Evolutionary conservation across 2,888 invertebrate species (phyloP).

Genomic region (Agrotis exclamationis): DNA sequence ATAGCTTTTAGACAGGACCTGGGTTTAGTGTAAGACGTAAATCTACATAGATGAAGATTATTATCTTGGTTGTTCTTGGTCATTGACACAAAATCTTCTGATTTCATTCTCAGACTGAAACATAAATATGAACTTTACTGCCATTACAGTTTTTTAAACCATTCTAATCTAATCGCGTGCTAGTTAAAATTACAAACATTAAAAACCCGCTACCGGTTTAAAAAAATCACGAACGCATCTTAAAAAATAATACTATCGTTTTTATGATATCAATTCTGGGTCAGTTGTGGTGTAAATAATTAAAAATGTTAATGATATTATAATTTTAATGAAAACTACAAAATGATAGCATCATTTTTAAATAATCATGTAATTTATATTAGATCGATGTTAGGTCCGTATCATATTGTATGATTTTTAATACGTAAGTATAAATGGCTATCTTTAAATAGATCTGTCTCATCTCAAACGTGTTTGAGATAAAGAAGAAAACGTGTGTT

Average conservation of each 20-base stretch:
- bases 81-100: neutral
- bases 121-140: neutral
- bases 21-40: no score
- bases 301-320: conserved; percentile 60
- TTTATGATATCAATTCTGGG: conserved; percentile 46
- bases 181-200: conserved; percentile 21
- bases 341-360: conserved; percentile 32
- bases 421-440: conserved; percentile 6
- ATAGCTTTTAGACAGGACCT: no score
- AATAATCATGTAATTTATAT: conserved; percentile 47
- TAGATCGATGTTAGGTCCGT: conserved; percentile 11
- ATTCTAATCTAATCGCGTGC: conserved; percentile 10
- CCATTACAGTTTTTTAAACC: neutral
- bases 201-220: conserved; percentile 45
- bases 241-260: conserved; percentile 51
- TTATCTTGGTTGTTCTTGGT: neutral
- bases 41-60: no score
- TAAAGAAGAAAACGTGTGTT: conserved; percentile 37
- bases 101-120: neutral
- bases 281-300: conserved; percentile 52
- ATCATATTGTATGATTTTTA: conserved; percentile 4
- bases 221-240: conserved; percentile 49
- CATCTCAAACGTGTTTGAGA: conserved; percentile 40
- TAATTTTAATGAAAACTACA: conserved; percentile 54
- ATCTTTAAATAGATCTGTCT: conserved; percentile 44